A percentile compares a stretch with the other conserved stretches of the same genome.
Evolutionary conservation across 2,797 vertebrate species (phyloP).

Genomic region (Sternotherus odoratus): DNA sequence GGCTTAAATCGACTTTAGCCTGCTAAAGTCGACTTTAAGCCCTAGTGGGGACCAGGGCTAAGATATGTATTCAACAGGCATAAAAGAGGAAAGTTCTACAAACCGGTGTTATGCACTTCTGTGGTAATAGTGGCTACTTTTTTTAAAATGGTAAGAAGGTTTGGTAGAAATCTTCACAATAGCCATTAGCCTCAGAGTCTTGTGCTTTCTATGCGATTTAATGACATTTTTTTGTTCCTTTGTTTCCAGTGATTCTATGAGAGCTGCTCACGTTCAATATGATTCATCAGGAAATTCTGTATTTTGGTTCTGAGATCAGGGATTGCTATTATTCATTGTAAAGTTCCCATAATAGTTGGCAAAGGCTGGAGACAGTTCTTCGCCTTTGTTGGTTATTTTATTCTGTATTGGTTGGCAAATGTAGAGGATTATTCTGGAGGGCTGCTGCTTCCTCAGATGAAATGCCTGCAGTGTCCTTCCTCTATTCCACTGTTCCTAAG

Average conservation of each 20-base stretch:
- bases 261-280: not conserved
- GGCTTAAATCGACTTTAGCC: too few relatives aligned
- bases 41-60: too few relatives aligned
- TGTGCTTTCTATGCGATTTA: not conserved
- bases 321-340: not conserved
- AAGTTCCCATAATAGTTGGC: not conserved
- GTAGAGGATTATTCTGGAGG: not conserved
- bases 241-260: not conserved
- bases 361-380: not conserved
- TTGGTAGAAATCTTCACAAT: not conserved
- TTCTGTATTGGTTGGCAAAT: not conserved
- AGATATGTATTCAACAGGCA: not conserved
- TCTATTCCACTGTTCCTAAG: not conserved
- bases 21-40: too few relatives aligned
- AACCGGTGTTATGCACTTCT: not conserved
- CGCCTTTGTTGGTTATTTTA: not conserved
- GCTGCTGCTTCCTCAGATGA: not conserved
- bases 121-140: not conserved
- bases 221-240: not conserved
- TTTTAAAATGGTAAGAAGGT: not conserved
- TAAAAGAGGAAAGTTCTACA: not conserved
- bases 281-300: not conserved
- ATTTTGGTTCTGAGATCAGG: not conserved
- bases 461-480: rapidly evolving
- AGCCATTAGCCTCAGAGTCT: not conserved